Conservation (phyloP, 2,797 vertebrate genomes). For the Acrossocheilus fasciatus region DNA sequence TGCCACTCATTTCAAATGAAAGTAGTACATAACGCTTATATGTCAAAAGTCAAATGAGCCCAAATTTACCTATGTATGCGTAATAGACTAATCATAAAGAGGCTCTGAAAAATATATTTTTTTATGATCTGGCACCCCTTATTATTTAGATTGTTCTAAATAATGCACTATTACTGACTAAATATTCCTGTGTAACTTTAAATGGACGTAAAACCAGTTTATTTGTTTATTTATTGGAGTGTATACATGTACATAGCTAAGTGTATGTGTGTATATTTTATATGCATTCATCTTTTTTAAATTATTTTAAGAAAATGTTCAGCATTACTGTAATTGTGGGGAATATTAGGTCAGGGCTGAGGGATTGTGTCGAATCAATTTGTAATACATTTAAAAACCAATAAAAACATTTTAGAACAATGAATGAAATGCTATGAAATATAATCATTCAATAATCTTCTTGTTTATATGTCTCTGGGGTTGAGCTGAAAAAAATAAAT, state of each 20-base stretch:
- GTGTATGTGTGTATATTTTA: not conserved
- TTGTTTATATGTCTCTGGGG: not conserved
- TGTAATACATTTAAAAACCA: not conserved
- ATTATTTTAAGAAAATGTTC: not conserved
- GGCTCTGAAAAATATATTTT: too few species aligned
- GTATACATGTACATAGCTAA: not conserved
- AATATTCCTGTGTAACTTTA: not conserved
- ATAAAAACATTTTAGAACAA: not conserved
- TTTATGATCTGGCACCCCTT: not conserved
- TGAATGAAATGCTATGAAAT: not conserved
- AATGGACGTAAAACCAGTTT: not conserved
- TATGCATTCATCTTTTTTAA: not conserved
- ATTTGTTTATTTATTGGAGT: not conserved
- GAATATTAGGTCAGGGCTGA: not conserved
- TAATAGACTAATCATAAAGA: not conserved
- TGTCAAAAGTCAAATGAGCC: slow-evolving; percentile 14
- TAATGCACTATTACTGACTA: not conserved
- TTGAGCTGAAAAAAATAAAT: not conserved
- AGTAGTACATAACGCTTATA: too few species aligned
- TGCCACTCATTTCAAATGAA: not conserved
- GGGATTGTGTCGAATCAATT: not conserved
- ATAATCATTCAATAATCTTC: not conserved
- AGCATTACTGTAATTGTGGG: not conserved
- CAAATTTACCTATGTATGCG: not conserved
- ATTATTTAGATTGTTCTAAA: not conserved